phyloP scores from a whole-genome alignment of 2,113 vertebrate genomes.

The Caracal caracal region DNA sequence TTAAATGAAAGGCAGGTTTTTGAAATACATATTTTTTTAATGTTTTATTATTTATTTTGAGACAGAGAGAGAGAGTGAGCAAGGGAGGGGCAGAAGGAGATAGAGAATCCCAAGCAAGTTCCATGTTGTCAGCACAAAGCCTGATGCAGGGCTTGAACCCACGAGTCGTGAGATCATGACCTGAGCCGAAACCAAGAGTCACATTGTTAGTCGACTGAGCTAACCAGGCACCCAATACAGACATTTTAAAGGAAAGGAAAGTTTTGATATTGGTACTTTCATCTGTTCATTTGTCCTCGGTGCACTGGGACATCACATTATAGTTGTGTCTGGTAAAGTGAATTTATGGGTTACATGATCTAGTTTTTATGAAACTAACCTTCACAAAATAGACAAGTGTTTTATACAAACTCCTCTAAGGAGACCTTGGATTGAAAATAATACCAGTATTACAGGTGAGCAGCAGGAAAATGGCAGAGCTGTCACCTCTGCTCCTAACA shows the following conservation, averaged over 20 bases:
- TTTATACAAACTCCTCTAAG: slow-evolving; percentile 2
- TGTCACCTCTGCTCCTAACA: background rate
- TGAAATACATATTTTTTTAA: background rate
- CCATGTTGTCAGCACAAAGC: no score
- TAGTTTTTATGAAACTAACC: slow-evolving; percentile 36
- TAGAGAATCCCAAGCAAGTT: no score
- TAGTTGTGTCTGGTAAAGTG: slow-evolving; percentile 26
- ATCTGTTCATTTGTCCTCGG: background rate
- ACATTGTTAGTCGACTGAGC: no score
- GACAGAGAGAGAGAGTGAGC: no score
- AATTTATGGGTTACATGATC: slow-evolving; percentile 42
- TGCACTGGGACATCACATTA: background rate
- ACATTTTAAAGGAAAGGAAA: background rate
- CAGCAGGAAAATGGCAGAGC: background rate
- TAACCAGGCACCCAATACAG: no score
- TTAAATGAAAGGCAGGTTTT: background rate
- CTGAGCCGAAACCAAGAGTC: no score
- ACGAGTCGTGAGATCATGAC: no score
- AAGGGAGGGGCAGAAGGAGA: no score
- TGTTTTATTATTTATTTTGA: no score
- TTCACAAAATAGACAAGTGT: background rate
- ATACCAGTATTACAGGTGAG: background rate
- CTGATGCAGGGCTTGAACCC: no score
- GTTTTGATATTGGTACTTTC: background rate
- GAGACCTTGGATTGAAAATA: background rate